Percentiles rank a stretch among this genome's conserved stretches.
phyloP scores from a whole-genome alignment of 2,888 invertebrate genomes.

The Tineola bisselliella region DNA sequence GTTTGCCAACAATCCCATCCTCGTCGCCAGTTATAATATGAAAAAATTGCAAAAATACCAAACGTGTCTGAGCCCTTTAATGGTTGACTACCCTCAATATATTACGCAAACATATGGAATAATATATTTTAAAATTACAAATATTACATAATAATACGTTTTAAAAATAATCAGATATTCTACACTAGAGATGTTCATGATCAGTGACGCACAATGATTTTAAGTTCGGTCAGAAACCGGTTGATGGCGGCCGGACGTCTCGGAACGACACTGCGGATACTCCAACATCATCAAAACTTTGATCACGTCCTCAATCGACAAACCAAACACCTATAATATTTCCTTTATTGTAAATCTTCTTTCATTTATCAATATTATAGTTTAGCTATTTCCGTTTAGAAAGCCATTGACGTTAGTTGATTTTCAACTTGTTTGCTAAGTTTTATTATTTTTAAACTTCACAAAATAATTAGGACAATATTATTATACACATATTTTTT shows the following conservation, averaged over 20 bases:
- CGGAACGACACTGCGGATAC: constrained; percentile 21
- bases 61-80: no score
- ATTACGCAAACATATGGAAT: no score
- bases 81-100: no score
- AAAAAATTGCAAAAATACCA: no score
- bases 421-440: background rate
- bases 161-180: no score
- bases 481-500: no score
- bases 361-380: background rate
- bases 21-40: no score
- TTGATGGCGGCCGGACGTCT: constrained; percentile 33
- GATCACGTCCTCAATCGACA: background rate
- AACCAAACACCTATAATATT: constrained; percentile 4
- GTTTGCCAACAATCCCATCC: no score
- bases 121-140: no score
- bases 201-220: constrained; percentile 27
- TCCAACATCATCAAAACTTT: background rate
- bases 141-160: no score
- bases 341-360: background rate
- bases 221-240: constrained; percentile 45
- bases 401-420: background rate
- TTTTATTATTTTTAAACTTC: no score
- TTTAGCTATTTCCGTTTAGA: background rate
- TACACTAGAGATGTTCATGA: background rate
- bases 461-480: no score